Conservation (phyloP, 2,888 invertebrate genomes). For the Biston stratarius region DNA sequence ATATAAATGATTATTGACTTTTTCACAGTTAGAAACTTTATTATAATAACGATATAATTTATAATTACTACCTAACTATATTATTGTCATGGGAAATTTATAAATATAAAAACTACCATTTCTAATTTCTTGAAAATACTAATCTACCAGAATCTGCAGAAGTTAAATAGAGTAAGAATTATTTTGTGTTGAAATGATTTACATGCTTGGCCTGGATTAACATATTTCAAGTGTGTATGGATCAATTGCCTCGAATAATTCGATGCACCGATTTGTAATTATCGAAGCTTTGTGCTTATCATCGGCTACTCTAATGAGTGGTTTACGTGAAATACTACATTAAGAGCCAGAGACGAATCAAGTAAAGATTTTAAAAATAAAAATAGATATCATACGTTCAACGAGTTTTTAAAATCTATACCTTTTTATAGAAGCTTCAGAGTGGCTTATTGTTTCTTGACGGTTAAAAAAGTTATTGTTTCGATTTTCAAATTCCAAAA, state of each 20-base stretch:
- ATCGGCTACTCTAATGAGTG: conserved; percentile 64
- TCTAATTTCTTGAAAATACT: no score
- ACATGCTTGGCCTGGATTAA: conserved; percentile 36
- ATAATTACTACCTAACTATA: no score
- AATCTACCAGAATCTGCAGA: no score
- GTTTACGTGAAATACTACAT: conserved; percentile 52
- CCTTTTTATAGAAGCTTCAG: no score
- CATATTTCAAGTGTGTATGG: conserved; percentile 46
- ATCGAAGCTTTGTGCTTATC: conserved; percentile 67
- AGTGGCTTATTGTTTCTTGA: no score
- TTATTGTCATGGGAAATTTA: no score
- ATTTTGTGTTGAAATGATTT: conserved; percentile 14
- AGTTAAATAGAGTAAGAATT: neutral
- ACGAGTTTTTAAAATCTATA: neutral
- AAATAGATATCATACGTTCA: neutral
- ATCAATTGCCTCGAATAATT: conserved; percentile 50
- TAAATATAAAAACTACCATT: no score
- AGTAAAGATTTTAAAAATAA: conserved; percentile 11
- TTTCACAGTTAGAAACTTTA: no score
- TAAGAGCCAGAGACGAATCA: conserved; percentile 20
- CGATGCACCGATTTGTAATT: conserved; percentile 61
- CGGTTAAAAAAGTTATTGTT: no score
- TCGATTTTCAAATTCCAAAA: no score
- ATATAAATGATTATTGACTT: no score
- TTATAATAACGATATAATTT: neutral